Base-by-base conservation (phyloP, 2,797 vertebrate genomes). In the Lagodon rhomboides region DNA sequence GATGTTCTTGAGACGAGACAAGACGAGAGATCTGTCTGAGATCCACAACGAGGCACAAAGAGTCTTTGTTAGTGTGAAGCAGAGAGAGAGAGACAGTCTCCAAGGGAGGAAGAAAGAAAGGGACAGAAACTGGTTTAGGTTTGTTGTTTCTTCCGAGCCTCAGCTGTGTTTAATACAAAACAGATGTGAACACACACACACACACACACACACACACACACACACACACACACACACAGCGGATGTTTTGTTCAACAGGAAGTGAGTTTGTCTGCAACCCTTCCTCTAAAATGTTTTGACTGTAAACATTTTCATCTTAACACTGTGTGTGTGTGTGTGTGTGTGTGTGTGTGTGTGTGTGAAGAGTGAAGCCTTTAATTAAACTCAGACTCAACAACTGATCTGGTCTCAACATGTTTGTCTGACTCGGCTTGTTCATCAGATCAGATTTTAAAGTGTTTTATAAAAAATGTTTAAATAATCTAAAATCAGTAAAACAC, bases 1-100 rank as follows among this genome's bases (percentile, higher is more conserved):
- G 93, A 94, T 95, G 93, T 92, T 84, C 75, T 20, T 38, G 3
- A 70, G 56, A 54, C 64, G 78, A 64, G 73, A 88, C 56, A 0
- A 73, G 62, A 73, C 59, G 5, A 18, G 75, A 74, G 77, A 91
- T 91, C 79, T 69, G 84, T 87, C 68, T 51, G 71, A 89, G 63
- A 67, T 64, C 34, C 59, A 79, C 75, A 80, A 74, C 67, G 56
- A 70, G 12, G 53, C 54, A 81, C 75, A 84, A 73, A 75, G 61
- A 63, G 12, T 43, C 86, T 89, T 87, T 93, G 90, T 91, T 85
- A 68, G 22, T 67, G 55, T 63, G 43, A 30, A 58, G 22, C 60
- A 12, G 20, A 3, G 5, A 30, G 2, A 30, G 50, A 12, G 18
- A 46, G 18, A 38, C 8, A 10, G 34, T 38, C 34, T 38, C 34